phyloP scores from a whole-genome alignment of 1,140 invertebrate species.

The Riptortus pedestris region DNA sequence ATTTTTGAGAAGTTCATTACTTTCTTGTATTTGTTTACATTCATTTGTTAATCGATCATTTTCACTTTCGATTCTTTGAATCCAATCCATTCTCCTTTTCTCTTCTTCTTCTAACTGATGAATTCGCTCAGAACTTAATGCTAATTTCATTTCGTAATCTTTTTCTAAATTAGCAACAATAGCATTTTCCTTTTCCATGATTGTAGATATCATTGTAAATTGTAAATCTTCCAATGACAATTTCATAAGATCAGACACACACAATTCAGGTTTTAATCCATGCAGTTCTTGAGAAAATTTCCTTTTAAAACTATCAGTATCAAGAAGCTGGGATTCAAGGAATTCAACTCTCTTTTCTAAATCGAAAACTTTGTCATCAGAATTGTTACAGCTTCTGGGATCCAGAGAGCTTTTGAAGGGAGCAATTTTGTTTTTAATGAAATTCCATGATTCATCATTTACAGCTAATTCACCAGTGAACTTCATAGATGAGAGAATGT shows the following conservation, averaged over 20 bases:
- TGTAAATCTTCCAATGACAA: neutral
- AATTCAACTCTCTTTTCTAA: neutral
- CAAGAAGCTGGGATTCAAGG: neutral
- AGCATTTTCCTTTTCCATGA: slow-evolving; percentile 4
- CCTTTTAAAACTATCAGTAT: slow-evolving; percentile 1
- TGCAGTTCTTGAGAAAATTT: slow-evolving; percentile 11
- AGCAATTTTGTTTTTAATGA: neutral
- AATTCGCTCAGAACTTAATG: neutral
- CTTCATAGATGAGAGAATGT: too few species aligned
- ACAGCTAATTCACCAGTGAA: too few species aligned
- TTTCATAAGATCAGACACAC: neutral
- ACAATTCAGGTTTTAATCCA: neutral
- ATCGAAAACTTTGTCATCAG: neutral
- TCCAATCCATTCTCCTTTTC: neutral
- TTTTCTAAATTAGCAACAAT: too few species aligned
- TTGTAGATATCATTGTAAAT: neutral
- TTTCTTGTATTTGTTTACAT: slow-evolving; percentile 11
- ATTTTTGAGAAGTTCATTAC: neutral
- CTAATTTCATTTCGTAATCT: slow-evolving; percentile 11
- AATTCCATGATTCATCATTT: neutral
- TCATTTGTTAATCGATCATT: slow-evolving; percentile 3
- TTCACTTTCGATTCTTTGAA: slow-evolving; percentile 9
- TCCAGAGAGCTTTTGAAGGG: neutral
- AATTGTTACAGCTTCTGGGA: too few species aligned
- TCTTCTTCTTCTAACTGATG: slow-evolving; percentile 3